Evolutionary conservation across 2,888 invertebrate species (phyloP).

Genomic region (Argyresthia albistria): DNA sequence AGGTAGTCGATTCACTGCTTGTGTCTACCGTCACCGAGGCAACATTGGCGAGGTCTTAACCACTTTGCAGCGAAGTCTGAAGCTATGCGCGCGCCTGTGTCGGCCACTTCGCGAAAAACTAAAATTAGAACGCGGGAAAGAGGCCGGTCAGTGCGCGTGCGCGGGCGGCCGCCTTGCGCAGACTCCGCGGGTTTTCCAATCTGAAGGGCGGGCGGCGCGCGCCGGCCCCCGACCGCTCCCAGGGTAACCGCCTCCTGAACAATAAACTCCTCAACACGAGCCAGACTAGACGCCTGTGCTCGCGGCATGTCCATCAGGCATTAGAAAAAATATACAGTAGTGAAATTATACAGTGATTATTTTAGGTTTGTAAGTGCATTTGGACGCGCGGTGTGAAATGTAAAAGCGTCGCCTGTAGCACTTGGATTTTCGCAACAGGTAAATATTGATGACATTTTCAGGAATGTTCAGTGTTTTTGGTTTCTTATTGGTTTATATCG

Average conservation of each 20-base stretch:
- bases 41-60: not conserved
- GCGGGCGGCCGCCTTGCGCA: not conserved
- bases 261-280: slow-evolving; percentile 9
- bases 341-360: not conserved
- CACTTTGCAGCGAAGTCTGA: slow-evolving; percentile 3
- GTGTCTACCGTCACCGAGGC: not conserved
- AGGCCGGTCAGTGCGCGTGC: slow-evolving; percentile 14
- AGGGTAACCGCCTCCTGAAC: slow-evolving; percentile 8
- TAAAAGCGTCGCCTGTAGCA: no score
- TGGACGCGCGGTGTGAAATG: no score
- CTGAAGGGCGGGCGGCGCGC: slow-evolving; percentile 38
- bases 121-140: slow-evolving; percentile 42
- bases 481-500: not conserved
- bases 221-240: slow-evolving; percentile 25
- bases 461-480: not conserved
- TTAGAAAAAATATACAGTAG: not conserved
- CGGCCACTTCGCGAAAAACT: slow-evolving; percentile 30
- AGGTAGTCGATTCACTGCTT: not conserved
- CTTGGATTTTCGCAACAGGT: not conserved
- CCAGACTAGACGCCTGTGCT: slow-evolving; percentile 15
- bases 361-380: no score
- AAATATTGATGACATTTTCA: not conserved
- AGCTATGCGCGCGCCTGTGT: slow-evolving; percentile 25
- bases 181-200: slow-evolving; percentile 33
- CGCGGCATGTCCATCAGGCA: slow-evolving; percentile 13